These are phyloP conservation scores for Trachythela sp. DNA, from an alignment of 64 coral and sea anemone genomes.

Conservation along the genomic window DNA sequence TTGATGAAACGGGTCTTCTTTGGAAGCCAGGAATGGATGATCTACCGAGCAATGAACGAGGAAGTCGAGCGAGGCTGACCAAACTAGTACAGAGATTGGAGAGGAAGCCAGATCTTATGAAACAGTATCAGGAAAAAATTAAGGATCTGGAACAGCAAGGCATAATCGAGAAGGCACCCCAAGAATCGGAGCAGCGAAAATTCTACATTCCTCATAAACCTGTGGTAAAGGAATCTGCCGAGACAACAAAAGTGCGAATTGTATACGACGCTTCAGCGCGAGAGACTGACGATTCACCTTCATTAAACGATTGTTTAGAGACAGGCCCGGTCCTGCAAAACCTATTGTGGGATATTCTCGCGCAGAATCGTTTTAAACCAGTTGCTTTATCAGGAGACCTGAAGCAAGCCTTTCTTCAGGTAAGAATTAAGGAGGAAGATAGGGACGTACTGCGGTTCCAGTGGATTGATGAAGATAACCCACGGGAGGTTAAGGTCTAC, in stretches of 20 bases:
- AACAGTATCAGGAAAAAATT: not conserved
- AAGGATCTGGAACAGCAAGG: not conserved
- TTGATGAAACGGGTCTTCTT: not conserved
- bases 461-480: no score
- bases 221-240: not conserved
- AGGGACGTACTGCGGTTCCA: no score
- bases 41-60: not conserved
- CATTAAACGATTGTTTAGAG: no score
- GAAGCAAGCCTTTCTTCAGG: no score
- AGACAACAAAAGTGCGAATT: not conserved
- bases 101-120: not conserved
- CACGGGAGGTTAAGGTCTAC: no score
- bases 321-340: no score
- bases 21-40: not conserved
- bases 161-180: not conserved
- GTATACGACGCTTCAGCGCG: not conserved
- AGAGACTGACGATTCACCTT: no score
- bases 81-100: not conserved
- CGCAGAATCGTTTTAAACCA: no score
- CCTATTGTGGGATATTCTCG: no score
- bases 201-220: constrained; percentile 30
- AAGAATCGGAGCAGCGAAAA: not conserved
- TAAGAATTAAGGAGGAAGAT: no score
- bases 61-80: not conserved
- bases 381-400: no score